Conservation (phyloP, 1,140 invertebrate genomes). For the Scaptomyza hsui region DNA sequence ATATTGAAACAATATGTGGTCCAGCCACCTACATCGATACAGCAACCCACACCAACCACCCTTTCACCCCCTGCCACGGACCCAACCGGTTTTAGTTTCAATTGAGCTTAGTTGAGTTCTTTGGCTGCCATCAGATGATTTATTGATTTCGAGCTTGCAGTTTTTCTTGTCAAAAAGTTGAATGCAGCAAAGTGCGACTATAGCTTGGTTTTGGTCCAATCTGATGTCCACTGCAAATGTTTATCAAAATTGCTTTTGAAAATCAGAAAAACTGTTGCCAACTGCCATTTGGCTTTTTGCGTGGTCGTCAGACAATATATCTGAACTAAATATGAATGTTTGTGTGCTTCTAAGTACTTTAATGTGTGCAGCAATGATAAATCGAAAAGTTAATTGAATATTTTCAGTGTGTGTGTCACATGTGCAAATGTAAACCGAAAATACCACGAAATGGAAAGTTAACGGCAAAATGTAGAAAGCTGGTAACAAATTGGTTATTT, state of each 20-base stretch:
- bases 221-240: conserved; percentile 53
- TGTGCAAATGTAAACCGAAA: conserved; percentile 1
- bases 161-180: conserved; percentile 72
- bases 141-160: conserved; percentile 73
- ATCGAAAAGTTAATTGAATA: conserved; percentile 46
- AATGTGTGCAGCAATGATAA: conserved; percentile 25
- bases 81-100: conserved; percentile 47
- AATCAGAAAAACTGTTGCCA: conserved; percentile 52
- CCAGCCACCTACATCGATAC: background rate
- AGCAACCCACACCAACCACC: background rate
- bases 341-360: conserved; percentile 10
- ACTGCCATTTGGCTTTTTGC: conserved; percentile 32
- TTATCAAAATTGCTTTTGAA: conserved; percentile 58
- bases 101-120: conserved; percentile 43
- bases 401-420: conserved; percentile 21
- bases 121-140: conserved; percentile 53
- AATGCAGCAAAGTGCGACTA: conserved; percentile 41
- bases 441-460: background rate
- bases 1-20: conserved; percentile 79
- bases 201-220: conserved; percentile 15
- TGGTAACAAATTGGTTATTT: conserved; percentile 1
- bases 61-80: background rate
- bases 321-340: background rate
- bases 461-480: background rate
- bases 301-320: background rate